These are phyloP conservation scores for Bombylius major DNA, from an alignment of 2,888 invertebrate genomes.

Conservation along the genomic window DNA sequence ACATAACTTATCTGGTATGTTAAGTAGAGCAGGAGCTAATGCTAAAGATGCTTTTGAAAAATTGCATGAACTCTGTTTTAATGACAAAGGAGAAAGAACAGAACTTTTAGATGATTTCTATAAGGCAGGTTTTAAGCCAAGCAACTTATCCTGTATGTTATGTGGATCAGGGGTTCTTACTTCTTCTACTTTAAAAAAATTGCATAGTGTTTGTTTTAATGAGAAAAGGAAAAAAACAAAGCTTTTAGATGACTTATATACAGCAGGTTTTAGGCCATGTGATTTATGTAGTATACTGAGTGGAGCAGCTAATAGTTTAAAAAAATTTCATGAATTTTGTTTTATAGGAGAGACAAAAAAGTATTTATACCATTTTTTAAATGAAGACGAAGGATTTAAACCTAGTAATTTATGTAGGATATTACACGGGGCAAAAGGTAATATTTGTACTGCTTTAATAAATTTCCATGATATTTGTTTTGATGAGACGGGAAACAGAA, in stretches of 20 bases:
- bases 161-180: background rate
- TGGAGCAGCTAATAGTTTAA: slow-evolving; percentile 19
- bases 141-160: background rate
- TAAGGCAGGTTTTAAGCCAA: background rate
- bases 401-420: slow-evolving; percentile 20
- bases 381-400: slow-evolving; percentile 15
- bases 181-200: background rate
- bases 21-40: background rate
- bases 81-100: background rate
- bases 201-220: background rate
- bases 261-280: slow-evolving; percentile 9
- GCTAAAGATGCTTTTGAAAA: background rate
- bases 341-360: slow-evolving; percentile 20
- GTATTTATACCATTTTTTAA: slow-evolving; percentile 18
- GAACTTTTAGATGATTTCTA: background rate
- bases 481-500: slow-evolving; percentile 23
- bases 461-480: slow-evolving; percentile 23
- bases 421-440: slow-evolving; percentile 22
- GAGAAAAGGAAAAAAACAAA: slow-evolving; percentile 14
- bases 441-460: slow-evolving; percentile 23
- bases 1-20: background rate
- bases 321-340: slow-evolving; percentile 22
- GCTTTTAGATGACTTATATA: slow-evolving; percentile 19
- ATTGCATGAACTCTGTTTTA: background rate
- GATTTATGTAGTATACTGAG: slow-evolving; percentile 22